Percentiles rank a stretch among this genome's conserved stretches.
Conservation (phyloP, 2,797 vertebrate species). For the Pseudopleuronectes americanus region DNA sequence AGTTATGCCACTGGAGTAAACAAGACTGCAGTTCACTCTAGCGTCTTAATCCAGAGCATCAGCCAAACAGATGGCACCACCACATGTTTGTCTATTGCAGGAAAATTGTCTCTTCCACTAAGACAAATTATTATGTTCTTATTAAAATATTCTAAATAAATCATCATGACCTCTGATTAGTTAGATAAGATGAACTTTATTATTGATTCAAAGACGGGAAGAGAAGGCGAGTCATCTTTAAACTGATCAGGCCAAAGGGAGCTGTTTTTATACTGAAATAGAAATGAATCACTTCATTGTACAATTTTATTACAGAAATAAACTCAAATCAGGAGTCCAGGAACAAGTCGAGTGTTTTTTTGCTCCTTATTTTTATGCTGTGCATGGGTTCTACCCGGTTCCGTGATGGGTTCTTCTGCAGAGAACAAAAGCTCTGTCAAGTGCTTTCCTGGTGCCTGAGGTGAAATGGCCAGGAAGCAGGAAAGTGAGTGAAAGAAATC, state of each 20-base stretch:
- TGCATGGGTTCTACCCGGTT: slow-evolving; percentile 6
- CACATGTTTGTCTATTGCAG: slow-evolving; percentile 35
- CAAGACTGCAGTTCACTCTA: slow-evolving; percentile 3
- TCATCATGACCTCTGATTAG: neutral
- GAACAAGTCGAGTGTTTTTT: neutral
- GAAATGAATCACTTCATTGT: neutral
- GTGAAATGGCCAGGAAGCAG: slow-evolving; percentile 68
- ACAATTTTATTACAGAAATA: too few relatives aligned
- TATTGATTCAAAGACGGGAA: too few relatives aligned
- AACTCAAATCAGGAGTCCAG: slow-evolving; percentile 1
- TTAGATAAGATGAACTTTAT: neutral
- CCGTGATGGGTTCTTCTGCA: slow-evolving; percentile 38
- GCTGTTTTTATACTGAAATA: neutral
- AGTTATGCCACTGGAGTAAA: too few relatives aligned
- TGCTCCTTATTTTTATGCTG: slow-evolving; percentile 28
- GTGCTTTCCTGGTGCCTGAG: slow-evolving; percentile 58
- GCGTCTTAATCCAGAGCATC: slow-evolving; percentile 35
- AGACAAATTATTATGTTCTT: neutral
- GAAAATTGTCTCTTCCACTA: neutral
- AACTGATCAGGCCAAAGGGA: neutral
- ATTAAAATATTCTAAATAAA: neutral
- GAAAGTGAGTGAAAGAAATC: slow-evolving; percentile 57
- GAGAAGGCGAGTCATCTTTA: neutral
- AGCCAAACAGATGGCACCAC: slow-evolving; percentile 41
- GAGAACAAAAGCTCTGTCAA: slow-evolving; percentile 69